Base-by-base conservation (phyloP, 92 coral and sea anemone species). In the Epizoanthus ramosus region DNA sequence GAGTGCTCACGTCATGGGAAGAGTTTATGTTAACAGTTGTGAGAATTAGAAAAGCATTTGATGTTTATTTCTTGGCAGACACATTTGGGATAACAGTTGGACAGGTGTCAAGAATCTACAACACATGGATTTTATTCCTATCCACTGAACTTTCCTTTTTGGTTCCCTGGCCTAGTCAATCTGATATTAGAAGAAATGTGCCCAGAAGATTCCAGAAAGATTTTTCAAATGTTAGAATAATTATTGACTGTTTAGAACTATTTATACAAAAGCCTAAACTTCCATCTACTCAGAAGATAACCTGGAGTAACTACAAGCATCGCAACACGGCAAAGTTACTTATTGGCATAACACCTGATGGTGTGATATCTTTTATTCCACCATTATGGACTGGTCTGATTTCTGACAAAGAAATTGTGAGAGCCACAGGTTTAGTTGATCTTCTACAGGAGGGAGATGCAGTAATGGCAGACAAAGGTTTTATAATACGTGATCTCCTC, bases 221-320 rank as follows among this genome's bases (percentile, higher is more conserved):
- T 21, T 81, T 74, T 76, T 56, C 86, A 21, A 90, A 90, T 72
- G 58, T 90, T 23, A 79, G 88, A 79, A 76, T 90, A 45, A 90
- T 90, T 25, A 83, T 83, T 64, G 90, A 90, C 85, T 89, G 89
- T 64, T 68, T 79, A 63, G 87, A 89, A 18, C 88, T 88, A 21
- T 87, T 74, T 68, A 83, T 88, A 8, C 88, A 88, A 64, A 85
- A 85, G 52, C 63, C 88, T 63, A 73, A 79, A 22, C 65, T 89
- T 56, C 87, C 92, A n/a, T 57, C 83, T 74, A 85, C 81, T 59
- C 93, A 89, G 70, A 83, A 90, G 84, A 90, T 81, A 58, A 90
- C 88, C 5, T 90, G 89, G 88, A 90, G 90, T 60, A 90, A 80
- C 58, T 90, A 90, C 87, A 90, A 90, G 69, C 90, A 87, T 80